phyloP scores from a whole-genome alignment of 2,797 vertebrate genomes.

The Enteromius fasciolatus region DNA sequence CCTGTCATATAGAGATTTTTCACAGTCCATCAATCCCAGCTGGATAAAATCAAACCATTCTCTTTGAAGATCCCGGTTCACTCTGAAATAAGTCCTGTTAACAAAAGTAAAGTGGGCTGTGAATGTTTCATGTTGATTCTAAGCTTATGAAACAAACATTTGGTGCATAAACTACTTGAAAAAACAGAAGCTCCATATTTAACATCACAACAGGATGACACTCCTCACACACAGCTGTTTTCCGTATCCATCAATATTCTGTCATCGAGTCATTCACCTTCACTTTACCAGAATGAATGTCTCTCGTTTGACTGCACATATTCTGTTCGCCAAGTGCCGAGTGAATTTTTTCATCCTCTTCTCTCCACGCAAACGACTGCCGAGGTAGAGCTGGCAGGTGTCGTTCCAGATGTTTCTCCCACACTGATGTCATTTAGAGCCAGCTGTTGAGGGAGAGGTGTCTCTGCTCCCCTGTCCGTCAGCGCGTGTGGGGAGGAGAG shows the following conservation, averaged over 20 bases:
- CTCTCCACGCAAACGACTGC: slow-evolving; percentile 36
- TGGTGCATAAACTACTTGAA: neutral
- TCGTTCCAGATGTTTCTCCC: slow-evolving; percentile 64
- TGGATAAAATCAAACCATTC: neutral
- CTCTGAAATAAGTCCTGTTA: neutral
- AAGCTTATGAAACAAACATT: neutral
- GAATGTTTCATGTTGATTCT: slow-evolving; percentile 2
- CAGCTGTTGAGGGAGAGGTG: slow-evolving; percentile 63
- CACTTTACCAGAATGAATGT: slow-evolving; percentile 29
- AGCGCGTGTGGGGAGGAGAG: slow-evolving; percentile 51
- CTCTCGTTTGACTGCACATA: slow-evolving; percentile 48
- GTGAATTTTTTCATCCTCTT: slow-evolving; percentile 9
- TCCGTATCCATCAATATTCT: slow-evolving; percentile 27
- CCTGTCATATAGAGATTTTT: neutral
- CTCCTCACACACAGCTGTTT: slow-evolving; percentile 31
- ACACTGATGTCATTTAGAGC: slow-evolving; percentile 59
- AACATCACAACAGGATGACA: slow-evolving; percentile 15
- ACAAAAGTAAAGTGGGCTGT: neutral
- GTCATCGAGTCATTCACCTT: slow-evolving; percentile 28
- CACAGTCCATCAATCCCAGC: neutral
- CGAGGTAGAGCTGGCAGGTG: slow-evolving; percentile 62
- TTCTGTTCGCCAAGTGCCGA: slow-evolving; percentile 23
- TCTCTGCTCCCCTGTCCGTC: slow-evolving; percentile 62
- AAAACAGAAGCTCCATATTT: neutral
- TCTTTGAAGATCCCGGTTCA: neutral